Evolutionary conservation across 2,797 vertebrate genomes (phyloP), one percentile per base, ranked within the genome.

Genomic region (Coccyzus lansbergi): DNA sequence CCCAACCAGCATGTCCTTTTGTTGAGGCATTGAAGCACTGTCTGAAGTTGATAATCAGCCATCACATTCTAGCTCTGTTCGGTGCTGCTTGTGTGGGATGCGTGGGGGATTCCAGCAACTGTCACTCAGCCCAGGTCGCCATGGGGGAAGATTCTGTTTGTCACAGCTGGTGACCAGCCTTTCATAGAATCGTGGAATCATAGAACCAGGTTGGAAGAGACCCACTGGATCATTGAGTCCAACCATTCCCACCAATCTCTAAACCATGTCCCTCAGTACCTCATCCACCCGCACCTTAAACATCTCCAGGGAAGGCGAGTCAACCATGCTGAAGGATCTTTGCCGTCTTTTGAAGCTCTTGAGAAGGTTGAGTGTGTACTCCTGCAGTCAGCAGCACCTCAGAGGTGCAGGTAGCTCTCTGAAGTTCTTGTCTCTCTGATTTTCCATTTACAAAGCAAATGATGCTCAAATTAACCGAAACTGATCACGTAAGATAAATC

Each of bases 1-100:
- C 18, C 1, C n/a, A 0, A 1, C 0, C 17, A 28, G 28, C 25
- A 5, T 49, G 40, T 53, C 33, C 4, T 67, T 9, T 31, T 34
- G 3, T 34, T 46, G 56, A 71, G 52, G 33, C 26, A 29, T 19
- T 14, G 33, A 67, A 68, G 26, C 29, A 9, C 15, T 10, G 7
- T 34, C 51, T 58, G 19, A 29, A 53, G 38, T 69, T 64, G 16
- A 21, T 69, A 46, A n/a, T 44, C 48, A 33, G 6, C 46, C 18
- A 2, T 67, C 20, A 8, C 48, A 44, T 83, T 34, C 17, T 29
- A 48, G 26, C 38, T 71, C 38, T 78, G 29, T n/a, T n/a, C n/a
- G n/a, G n/a, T n/a, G n/a, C n/a, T n/a, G n/a, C n/a, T n/a, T n/a
- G n/a, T n/a, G n/a, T n/a, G n/a, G n/a, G n/a, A n/a, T n/a, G n/a